Percentiles rank a stretch among this genome's conserved stretches.
Evolutionary conservation across 2,888 invertebrate genomes (phyloP).

Genomic region (Drosophila bunnanda): DNA sequence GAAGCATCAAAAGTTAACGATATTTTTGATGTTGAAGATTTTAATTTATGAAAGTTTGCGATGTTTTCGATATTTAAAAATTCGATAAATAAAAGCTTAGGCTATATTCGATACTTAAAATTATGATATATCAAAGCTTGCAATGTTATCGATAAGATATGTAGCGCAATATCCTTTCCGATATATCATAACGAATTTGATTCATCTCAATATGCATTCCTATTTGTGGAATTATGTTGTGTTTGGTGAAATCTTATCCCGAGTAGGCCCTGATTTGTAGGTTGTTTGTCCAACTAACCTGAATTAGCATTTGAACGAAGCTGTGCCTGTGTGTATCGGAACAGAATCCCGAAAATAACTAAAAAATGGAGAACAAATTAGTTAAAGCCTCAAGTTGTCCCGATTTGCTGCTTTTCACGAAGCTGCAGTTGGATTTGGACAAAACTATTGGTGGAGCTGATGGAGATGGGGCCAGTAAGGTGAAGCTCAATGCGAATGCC

Average conservation of each 20-base stretch:
- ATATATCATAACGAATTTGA: too few species aligned
- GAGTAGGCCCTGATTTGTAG: neutral
- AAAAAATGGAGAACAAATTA: neutral
- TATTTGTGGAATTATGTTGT: too few species aligned
- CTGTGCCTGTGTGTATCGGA: neutral
- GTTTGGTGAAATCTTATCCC: too few species aligned
- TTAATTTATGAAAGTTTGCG: neutral
- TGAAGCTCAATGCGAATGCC: slow-evolving; percentile 63
- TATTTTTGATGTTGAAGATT: neutral
- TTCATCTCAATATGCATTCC: too few species aligned
- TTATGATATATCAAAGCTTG: neutral
- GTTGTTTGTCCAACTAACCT: too few species aligned
- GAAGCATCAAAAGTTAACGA: neutral
- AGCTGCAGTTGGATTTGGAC: too few species aligned
- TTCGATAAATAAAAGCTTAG: neutral
- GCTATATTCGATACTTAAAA: neutral
- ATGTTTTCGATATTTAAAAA: neutral
- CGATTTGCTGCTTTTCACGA: neutral
- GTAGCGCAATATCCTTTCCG: too few species aligned
- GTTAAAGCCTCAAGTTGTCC: neutral
- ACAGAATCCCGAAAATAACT: too few species aligned
- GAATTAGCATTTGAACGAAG: too few species aligned
- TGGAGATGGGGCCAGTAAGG: neutral
- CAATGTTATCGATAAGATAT: too few species aligned
- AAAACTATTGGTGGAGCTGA: too few species aligned